These are phyloP conservation scores for Australoheros facetus DNA, from an alignment of 2,797 vertebrate species.

Conservation along the genomic window DNA sequence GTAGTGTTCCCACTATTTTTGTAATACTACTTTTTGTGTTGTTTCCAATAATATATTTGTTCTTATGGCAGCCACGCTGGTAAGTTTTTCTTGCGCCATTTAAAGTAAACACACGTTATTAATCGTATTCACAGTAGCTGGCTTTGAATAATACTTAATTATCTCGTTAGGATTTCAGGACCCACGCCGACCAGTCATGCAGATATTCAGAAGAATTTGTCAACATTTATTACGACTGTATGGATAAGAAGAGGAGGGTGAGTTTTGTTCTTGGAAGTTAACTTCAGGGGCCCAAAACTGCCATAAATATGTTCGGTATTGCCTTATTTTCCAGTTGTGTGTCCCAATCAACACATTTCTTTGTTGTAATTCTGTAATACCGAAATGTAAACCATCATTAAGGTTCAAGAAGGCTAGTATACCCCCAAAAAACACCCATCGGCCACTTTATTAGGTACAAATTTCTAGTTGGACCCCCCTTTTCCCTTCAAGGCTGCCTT, in stretches of 20 bases:
- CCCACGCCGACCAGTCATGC: conserved; percentile 92
- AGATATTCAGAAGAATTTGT: conserved; percentile 96
- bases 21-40: background rate
- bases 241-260: conserved; percentile 96
- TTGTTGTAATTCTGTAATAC: background rate
- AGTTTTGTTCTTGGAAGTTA: conserved; percentile 38
- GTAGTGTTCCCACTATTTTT: accelerated
- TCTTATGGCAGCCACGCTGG: conserved; percentile 74
- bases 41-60: accelerated
- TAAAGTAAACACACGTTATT: background rate
- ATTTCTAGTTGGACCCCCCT: background rate
- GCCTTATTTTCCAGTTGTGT: background rate
- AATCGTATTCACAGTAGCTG: background rate
- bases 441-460: background rate
- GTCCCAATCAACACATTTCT: background rate
- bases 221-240: conserved; percentile 96
- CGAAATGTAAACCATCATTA: background rate
- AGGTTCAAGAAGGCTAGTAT: no score
- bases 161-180: conserved; percentile 88
- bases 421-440: no score
- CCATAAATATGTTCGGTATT: background rate
- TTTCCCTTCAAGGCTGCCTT: background rate
- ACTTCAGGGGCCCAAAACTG: background rate
- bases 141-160: background rate
- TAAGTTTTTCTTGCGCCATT: conserved; percentile 47